These are phyloP conservation scores for Watsonalla binaria DNA, from an alignment of 2,888 invertebrate genomes.

Conservation along the genomic window DNA sequence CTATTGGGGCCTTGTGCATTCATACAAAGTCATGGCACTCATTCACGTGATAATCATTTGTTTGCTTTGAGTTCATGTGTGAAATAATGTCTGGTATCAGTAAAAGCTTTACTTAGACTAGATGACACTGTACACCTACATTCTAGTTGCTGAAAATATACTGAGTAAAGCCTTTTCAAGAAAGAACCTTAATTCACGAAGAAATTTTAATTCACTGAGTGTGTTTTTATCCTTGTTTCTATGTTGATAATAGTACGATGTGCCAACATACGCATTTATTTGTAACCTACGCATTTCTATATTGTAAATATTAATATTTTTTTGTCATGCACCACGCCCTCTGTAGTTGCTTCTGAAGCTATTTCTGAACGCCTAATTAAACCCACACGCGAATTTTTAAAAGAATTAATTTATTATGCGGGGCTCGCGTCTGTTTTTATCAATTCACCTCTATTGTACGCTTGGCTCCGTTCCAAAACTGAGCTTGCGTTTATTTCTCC, in stretches of 20 bases:
- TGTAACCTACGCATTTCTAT: neutral
- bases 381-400: constrained; percentile 41
- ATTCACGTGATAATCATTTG: no score
- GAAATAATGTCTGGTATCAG: no score
- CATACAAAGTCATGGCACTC: no score
- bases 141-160: no score
- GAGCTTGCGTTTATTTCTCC: constrained; percentile 44
- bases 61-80: no score
- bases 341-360: constrained; percentile 33
- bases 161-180: no score
- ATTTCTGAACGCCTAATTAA: constrained; percentile 51
- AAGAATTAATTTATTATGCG: constrained; percentile 46
- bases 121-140: no score
- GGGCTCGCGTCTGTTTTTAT: constrained; percentile 45
- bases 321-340: constrained; percentile 38
- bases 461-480: constrained; percentile 51
- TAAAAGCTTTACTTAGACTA: no score
- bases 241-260: neutral
- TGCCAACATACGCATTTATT: neutral
- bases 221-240: no score
- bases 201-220: no score
- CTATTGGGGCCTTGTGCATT: no score
- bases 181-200: no score
- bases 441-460: constrained; percentile 49
- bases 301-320: constrained; percentile 17